Base-by-base conservation (phyloP, 2,113 vertebrate genomes). In the Eclectus roratus region DNA sequence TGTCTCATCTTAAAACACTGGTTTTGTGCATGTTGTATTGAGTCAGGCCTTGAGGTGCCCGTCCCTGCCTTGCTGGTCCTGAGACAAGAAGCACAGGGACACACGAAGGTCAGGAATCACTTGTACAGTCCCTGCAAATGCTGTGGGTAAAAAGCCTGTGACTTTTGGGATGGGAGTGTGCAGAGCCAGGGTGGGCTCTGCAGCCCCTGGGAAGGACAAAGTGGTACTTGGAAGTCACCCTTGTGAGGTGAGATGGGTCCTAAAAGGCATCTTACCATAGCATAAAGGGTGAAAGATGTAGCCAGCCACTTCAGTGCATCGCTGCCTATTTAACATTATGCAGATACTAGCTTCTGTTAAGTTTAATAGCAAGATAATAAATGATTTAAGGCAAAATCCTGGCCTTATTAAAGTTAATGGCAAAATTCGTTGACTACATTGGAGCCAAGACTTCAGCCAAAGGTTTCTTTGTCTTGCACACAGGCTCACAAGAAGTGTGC, bases 231-330 rank as follows among this genome's bases (percentile, higher is more conserved):
- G 58, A 15, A 27, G 17, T 46, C 43, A 17, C 11, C 7, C 29
- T 74, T 41, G 31, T 0, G 1, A 65, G 41, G 31, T 5, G 18
- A 50, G 27, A n/a, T 27, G 20, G 12, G 49, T 39, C 13, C 47
- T 77, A 0, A 13, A 24, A 18, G n/a, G 9, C 44, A 49, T 21
- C 24, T 85, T 84, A 27, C 37, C 12, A 7, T 8, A 17, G 68
- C 46, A 25, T 0, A 1, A 7, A 46, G 64, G 9, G 14, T 27
- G 37, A 20, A 14, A 80, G 35, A 4, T 1, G 1, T 1, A 76
- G 61, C 31, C 17, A 37, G 55, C 8, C 37, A 4, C 76, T n/a
- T 47, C 25, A 11, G 27, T 52, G 18, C 35, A 10, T 33, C 2
- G 0, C 37, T 76, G 74, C 19, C 47, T 83, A 2, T 31, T 93